Conservation (phyloP, 1,140 invertebrate species). For the Drusus annulatus region DNA sequence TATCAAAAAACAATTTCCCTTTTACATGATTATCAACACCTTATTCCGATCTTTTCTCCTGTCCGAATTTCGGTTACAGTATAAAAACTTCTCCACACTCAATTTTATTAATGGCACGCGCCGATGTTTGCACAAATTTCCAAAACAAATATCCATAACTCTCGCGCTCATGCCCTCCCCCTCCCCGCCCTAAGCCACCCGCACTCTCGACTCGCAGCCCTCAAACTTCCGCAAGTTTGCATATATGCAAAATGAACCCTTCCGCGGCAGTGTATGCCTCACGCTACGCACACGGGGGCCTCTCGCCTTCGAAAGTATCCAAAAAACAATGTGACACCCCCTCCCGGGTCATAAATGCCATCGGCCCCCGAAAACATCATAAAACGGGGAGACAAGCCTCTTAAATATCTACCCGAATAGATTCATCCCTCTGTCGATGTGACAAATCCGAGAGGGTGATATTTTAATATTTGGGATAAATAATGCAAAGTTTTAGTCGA, state of each 20-base stretch:
- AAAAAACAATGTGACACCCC: slow-evolving; percentile 25
- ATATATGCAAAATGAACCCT: slow-evolving; percentile 39
- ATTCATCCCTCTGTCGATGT: slow-evolving; percentile 5
- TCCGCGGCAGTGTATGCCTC: neutral
- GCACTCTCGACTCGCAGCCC: neutral
- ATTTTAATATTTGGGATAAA: slow-evolving; percentile 14
- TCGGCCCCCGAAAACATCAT: slow-evolving; percentile 27
- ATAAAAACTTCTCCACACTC: slow-evolving; percentile 1
- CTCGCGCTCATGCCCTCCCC: neutral
- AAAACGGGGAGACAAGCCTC: slow-evolving; percentile 27
- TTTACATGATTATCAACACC: no score
- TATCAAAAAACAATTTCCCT: no score
- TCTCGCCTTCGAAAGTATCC: neutral
- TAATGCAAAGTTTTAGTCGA: no score
- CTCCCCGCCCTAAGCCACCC: neutral
- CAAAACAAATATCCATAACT: slow-evolving; percentile 39
- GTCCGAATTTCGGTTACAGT: no score
- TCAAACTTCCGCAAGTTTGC: slow-evolving; percentile 16
- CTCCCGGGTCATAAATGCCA: neutral
- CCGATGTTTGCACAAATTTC: slow-evolving; percentile 35
- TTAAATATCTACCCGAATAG: slow-evolving; percentile 27
- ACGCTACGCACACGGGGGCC: neutral
- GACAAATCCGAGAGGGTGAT: slow-evolving; percentile 9
- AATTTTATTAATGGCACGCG: slow-evolving; percentile 23
- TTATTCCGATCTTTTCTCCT: no score